Evolutionary conservation across 1,140 invertebrate genomes (phyloP), one percentile per base, ranked within the genome.

Genomic region (Tenebrio molitor): DNA sequence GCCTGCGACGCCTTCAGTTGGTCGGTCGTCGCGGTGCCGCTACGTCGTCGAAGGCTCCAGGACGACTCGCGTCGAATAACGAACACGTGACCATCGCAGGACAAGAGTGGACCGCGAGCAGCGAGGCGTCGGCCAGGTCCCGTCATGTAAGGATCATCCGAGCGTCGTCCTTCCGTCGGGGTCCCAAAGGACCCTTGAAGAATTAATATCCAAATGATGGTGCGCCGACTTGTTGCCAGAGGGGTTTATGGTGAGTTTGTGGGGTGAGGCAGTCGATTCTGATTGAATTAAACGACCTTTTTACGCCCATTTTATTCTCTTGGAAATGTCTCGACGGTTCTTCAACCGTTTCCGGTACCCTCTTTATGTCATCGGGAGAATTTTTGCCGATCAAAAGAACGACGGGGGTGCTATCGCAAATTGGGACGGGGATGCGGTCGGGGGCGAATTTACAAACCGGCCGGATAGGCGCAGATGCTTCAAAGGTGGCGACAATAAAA

Each of bases 1-100:
- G 70, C n/a, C 5, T 39, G 46, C 71, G 58, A 66, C 69, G 69
- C 76, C 53, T 75, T 77, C 42, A 77, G 74, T 73, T 77, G 71
- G 19, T 69, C 77, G 64, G 71, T 69, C 76, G 73, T 77, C 76
- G 73, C 63, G 69, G 21, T 39, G 75, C 62, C 34, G 67, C 19
- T 62, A 75, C 44, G 69, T 63, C 53, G 46, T 46, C 34, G 42
- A 39, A 62, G 67, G 41, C 73, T 46, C 25, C 33, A 19, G 21
- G 33, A n/a, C 29, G 3, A 12, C 21, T 17, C 50, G 63, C 62
- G 44, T 17, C 50, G 50, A 58, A 29, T 29, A 58, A 14, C 50
- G 19, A 58, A 7, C 50, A 58, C 50, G 29, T 36, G 34, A 36
- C 68, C n/a, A n/a, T n/a, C n/a, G n/a, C n/a, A n/a, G n/a, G n/a